A percentile compares a stretch with the other conserved stretches of the same genome.
Evolutionary conservation across 2,888 invertebrate genomes (phyloP).

Genomic region (Chironomus riparius): DNA sequence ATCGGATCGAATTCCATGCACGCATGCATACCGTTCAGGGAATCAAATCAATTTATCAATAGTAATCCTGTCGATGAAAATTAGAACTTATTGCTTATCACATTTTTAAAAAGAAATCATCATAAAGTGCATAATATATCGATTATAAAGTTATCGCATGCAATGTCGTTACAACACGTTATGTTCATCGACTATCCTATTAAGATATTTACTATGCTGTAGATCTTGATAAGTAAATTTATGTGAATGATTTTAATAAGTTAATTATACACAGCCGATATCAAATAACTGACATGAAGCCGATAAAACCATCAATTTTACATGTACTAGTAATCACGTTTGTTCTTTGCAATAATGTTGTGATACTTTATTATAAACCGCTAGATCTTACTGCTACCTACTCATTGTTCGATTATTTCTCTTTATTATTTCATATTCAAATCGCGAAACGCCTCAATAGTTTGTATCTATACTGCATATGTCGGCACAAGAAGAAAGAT

Average conservation of each 20-base stretch:
- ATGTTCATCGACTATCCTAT: neutral
- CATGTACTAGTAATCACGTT: no score
- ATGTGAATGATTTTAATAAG: neutral
- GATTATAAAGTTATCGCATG: neutral
- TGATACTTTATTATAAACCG: no score
- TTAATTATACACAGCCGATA: neutral
- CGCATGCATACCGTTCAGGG: neutral
- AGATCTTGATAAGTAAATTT: neutral
- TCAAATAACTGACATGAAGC: neutral
- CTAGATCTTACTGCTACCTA: no score
- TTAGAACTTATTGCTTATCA: neutral
- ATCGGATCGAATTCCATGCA: neutral
- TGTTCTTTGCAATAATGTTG: no score
- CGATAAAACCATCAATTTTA: no score
- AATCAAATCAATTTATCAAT: neutral
- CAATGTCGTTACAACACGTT: neutral
- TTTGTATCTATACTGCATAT: neutral
- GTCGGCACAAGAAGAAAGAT: neutral
- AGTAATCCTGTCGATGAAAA: neutral
- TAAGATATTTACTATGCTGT: neutral
- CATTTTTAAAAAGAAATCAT: neutral
- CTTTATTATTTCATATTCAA: no score
- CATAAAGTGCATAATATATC: neutral
- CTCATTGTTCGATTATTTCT: no score
- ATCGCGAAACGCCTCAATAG: no score